Base-by-base conservation (phyloP, 2,113 vertebrate genomes). In the Phodopus roborovskii region DNA sequence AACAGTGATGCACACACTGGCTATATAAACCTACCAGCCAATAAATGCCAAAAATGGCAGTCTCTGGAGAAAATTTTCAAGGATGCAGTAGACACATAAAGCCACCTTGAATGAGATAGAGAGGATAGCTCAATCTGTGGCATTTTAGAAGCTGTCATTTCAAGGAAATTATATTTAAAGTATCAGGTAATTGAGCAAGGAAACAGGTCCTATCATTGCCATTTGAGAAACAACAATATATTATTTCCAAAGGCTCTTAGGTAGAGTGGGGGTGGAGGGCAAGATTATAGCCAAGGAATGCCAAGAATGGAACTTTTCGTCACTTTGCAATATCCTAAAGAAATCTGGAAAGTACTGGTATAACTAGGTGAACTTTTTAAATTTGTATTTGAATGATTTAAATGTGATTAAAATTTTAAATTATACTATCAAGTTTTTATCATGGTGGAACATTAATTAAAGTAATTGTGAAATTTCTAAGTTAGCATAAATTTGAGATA, bases 191-290 rank as follows among this genome's bases (percentile, higher is more conserved):
- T 11, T 71, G 10, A 60, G 22, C 36, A 30, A 36, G 45, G 56
- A 50, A 39, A 93, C 87, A 36, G 2, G 11, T 3, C 11, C 2
- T 9, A 92, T 45, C 19, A 64, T 45, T 88, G 39, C 24, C n/a
- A 28, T 48, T 62, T 82, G 70, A 36, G 53, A 85, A 92, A 13
- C 13, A 90, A 3, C 26, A 39, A 8, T 71, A 33, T 88, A 68
- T 96, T 45, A 1, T 53, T 96, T 96, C 89, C 22, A 84, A 58
- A 85, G 24, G 71, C 77, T 71, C 26, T 84, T 88, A 75, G 64
- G n/a, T 48, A 78, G 16, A 12, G 12, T 68, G 68, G 7, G 10
- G 12, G 53, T 56, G 13, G 53, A 56, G n/a, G 68, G 64, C 0
- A 1, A 95, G 93, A 42, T 78, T 82, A 90, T 73, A 39, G n/a